Evolutionary conservation across 2,113 vertebrate species (phyloP), one percentile per base, ranked within the genome.

Genomic region (Ammodramus savannarum): DNA sequence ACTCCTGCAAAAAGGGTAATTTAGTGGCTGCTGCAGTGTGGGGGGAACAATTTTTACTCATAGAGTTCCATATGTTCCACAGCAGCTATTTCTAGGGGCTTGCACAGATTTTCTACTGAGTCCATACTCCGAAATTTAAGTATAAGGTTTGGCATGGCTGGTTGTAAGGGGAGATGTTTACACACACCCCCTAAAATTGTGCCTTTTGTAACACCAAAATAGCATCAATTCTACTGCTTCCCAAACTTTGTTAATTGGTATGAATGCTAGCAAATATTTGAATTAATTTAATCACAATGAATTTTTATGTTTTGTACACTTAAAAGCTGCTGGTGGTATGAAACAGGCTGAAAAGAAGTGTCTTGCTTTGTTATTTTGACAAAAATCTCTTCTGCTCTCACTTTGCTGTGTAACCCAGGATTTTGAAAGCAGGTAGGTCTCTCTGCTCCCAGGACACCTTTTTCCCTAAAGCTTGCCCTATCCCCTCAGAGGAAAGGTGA

Each of bases 101-200:
- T 17, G 54, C 41, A 87, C 6, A 26, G 32, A 49, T 73, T 76
- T 87, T 58, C 43, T 80, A 29, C 49, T 0, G 0, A 41, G 18
- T 32, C 23, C 22, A 61, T 22, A 13, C 34, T 82, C 49, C 55
- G 61, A 58, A 87, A 25, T 3, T 39, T 8, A 66, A 61, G 7
- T 5, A n/a, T 0, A 7, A 85, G 17, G 46, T 38, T 67, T 54
- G 34, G 32, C 39, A 11, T 0, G 2, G 41, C 1, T 61, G 32
- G 9, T 57, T 63, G 36, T 14, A 52, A 63, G 13, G 14, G n/a
- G 16, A 62, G 31, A 58, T 41, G 6, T n/a, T 68, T 14, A n/a
- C 5, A 51, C 3, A 13, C 21, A 10, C 4, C 2, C 29, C 13
- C 16, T 4, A 1, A 43, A 78, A 14, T 0, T 51, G n/a, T 38